A percentile compares a stretch with the other conserved stretches of the same genome.
phyloP scores from a whole-genome alignment of 2,888 invertebrate species.

The Nematopogon swammerdamellus region DNA sequence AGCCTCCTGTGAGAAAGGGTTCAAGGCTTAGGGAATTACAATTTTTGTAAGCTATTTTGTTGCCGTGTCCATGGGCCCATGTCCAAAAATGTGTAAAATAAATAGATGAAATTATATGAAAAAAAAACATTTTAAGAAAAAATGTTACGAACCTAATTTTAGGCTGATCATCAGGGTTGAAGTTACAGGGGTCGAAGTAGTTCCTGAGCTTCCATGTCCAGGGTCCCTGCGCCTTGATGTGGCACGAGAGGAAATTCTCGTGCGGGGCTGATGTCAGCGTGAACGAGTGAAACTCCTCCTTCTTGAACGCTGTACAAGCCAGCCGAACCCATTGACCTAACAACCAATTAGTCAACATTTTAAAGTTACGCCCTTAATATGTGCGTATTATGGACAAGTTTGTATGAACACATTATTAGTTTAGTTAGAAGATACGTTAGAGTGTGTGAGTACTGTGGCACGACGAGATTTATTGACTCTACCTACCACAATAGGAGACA shows the following conservation, averaged over 20 bases:
- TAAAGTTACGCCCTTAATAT: neutral
- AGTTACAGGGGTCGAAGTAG: slow-evolving; percentile 91
- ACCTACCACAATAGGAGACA: too few relatives aligned
- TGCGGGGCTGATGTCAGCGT: slow-evolving; percentile 95
- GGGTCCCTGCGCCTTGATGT: slow-evolving; percentile 86
- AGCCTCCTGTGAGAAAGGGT: too few relatives aligned
- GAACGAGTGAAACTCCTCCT: slow-evolving; percentile 92
- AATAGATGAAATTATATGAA: too few relatives aligned
- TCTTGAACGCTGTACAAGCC: slow-evolving; percentile 85
- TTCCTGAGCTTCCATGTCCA: slow-evolving; percentile 98
- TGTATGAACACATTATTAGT: neutral
- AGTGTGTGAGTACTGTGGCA: neutral
- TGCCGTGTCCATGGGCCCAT: too few relatives aligned
- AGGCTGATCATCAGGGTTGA: slow-evolving; percentile 80
- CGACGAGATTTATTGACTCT: too few relatives aligned
- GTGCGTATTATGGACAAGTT: neutral
- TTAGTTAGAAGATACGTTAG: neutral
- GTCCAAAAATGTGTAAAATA: too few relatives aligned
- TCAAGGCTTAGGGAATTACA: too few relatives aligned
- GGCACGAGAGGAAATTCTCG: slow-evolving; percentile 91
- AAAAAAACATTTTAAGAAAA: too few relatives aligned
- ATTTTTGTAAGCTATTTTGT: too few relatives aligned
- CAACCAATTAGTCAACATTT: too few relatives aligned
- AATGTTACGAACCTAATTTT: slow-evolving; percentile 68
- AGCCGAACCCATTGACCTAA: slow-evolving; percentile 90